These are phyloP conservation scores for Craterocephalus amniculus DNA, from an alignment of 2,797 vertebrate genomes.

Conservation along the genomic window DNA sequence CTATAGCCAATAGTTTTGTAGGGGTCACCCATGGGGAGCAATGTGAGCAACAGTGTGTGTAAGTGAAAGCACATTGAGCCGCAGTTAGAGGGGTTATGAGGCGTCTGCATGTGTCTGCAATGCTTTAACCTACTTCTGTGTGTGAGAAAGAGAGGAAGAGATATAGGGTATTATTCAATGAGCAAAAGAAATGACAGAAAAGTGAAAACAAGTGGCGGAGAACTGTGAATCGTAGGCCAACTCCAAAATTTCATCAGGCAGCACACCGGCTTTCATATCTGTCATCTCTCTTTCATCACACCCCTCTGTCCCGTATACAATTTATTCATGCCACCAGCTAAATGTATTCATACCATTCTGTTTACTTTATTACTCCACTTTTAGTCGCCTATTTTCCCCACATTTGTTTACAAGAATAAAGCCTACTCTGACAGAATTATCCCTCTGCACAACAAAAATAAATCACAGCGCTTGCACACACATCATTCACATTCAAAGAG, in stretches of 20 bases:
- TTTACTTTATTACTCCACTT: constrained; percentile 84
- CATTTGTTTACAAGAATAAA: constrained; percentile 87
- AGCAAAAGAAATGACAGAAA: constrained; percentile 6
- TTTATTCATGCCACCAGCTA: constrained; percentile 80
- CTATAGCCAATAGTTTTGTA: constrained; percentile 60
- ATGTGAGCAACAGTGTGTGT: constrained; percentile 65
- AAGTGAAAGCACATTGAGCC: constrained; percentile 75
- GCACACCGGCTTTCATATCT: constrained; percentile 58
- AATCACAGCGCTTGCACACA: constrained; percentile 81
- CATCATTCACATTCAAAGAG: constrained; percentile 85
- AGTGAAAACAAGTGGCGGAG: constrained; percentile 36
- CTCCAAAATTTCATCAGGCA: constrained; percentile 56
- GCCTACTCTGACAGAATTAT: constrained; percentile 84
- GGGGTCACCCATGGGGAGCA: constrained; percentile 71
- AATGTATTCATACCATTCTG: constrained; percentile 83
- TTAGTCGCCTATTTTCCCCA: constrained; percentile 79
- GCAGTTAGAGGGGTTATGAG: constrained; percentile 29
- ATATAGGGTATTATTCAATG: constrained; percentile 16
- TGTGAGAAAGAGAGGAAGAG: background rate
- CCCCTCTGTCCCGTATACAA: constrained; percentile 69
- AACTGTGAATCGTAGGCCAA: constrained; percentile 31
- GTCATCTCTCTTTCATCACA: constrained; percentile 74
- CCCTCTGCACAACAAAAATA: constrained; percentile 81
- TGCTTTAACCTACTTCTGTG: constrained; percentile 12
- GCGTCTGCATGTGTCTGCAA: constrained; percentile 22